Conservation (phyloP, 2,113 vertebrate species). For the Microcebus griseorufus region DNA sequence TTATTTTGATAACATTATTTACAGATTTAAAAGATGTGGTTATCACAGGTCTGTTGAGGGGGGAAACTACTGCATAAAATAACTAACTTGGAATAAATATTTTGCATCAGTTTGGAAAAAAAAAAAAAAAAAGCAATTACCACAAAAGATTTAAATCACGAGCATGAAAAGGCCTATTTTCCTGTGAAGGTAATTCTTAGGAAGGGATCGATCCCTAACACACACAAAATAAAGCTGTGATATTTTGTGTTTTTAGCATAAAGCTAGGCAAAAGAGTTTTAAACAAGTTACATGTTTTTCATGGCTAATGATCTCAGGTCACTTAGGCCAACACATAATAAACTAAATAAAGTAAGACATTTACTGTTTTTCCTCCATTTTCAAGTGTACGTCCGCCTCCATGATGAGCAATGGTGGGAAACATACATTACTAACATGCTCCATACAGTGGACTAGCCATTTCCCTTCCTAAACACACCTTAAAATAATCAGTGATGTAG, state of each 20-base stretch:
- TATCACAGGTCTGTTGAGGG: no score
- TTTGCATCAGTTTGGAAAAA: no score
- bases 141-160: background rate
- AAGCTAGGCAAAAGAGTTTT: background rate
- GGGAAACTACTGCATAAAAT: no score
- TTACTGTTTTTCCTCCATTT: background rate
- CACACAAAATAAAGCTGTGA: background rate
- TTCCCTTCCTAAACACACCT: background rate
- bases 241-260: background rate
- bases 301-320: background rate
- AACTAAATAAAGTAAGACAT: background rate
- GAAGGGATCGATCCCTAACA: background rate
- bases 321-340: background rate
- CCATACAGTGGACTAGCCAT: fast-evolving
- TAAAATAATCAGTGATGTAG: background rate
- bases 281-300: background rate
- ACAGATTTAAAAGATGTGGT: no score
- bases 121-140: background rate
- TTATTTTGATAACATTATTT: no score
- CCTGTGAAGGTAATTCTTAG: background rate
- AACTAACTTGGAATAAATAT: no score
- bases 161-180: background rate
- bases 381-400: background rate
- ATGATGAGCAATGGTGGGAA: fast-evolving
- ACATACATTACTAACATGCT: fast-evolving